Base-by-base conservation (phyloP, 1,140 invertebrate genomes). In the Atta texana region DNA sequence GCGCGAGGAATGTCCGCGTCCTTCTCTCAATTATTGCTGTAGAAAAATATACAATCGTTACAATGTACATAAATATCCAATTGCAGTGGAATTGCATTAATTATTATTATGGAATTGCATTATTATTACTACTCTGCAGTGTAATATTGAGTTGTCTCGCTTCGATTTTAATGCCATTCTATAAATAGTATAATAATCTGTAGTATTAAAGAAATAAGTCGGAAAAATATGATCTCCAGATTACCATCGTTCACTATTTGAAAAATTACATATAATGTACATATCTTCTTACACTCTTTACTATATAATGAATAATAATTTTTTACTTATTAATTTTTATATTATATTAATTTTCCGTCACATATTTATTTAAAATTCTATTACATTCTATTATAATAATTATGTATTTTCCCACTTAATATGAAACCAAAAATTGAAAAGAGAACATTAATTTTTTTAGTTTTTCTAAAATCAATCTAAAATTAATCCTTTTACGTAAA, bases 101-200 rank as follows among this genome's bases (percentile, higher is more conserved):
- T 24, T 24, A 24, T 24, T 24, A 24, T 24, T 24, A 24, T 24
- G 24, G 24, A 24, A 24, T 24, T 24, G 24, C 24, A 24, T 24
- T 24, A 24, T 24, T 24, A 24, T 24, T 24, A 24, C 61, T 14
- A 14, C 24, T 44, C 55, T 16, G 31, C 66, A 53, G 8, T 34
- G 24, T 44, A 72, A 31, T 59, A 59, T 61, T 39, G 34, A 59
- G 21, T 28, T 51, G 44, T 61, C 18, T 34, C 44, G 6, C 24
- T 82, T 81, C 24, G 57, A 82, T 72, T 82, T 82, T 72, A 24
- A 49, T 21, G 21, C 64, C 34, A n/a, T n/a, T 81, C 51, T 21
- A 24, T 28, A 18, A 59, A 57, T 57, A 28, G 28, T 69, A n/a
- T 3, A 21, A 28, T 51, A 31, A 78, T 66, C 49, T 24, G 31